phyloP scores from a whole-genome alignment of 1,140 invertebrate species.

The Sinella curviseta region DNA sequence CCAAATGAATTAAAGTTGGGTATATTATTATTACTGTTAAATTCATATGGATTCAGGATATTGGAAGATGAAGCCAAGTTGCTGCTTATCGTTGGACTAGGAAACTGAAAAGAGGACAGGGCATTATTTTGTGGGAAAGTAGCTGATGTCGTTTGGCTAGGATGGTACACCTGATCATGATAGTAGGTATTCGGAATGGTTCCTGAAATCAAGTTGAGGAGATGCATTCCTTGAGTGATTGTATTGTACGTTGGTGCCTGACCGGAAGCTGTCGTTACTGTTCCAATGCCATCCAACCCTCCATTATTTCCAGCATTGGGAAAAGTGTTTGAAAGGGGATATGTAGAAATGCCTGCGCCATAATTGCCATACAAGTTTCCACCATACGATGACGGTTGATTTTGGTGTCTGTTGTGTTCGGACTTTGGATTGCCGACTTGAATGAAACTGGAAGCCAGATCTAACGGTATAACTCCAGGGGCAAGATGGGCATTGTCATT shows the following conservation, averaged over 20 bases:
- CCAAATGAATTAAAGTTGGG: not conserved
- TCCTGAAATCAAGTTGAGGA: conserved; percentile 10
- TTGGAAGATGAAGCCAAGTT: not conserved
- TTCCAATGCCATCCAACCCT: not conserved
- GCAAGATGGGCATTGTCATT: not conserved
- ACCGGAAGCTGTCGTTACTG: not conserved
- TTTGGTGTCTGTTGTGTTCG: not conserved
- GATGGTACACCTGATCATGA: not conserved
- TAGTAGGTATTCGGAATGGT: not conserved
- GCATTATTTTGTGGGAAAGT: not conserved
- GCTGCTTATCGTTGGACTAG: not conserved
- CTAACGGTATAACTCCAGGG: conserved; percentile 38
- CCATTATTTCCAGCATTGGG: not conserved
- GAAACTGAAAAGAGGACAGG: not conserved
- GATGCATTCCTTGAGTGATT: not conserved
- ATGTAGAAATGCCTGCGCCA: not conserved
- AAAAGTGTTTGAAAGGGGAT: not conserved
- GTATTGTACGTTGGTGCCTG: not conserved
- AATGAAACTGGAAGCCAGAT: conserved; percentile 41
- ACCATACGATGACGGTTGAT: not conserved
- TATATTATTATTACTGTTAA: not conserved
- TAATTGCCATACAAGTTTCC: not conserved
- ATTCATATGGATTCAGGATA: not conserved
- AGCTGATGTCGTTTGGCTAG: not conserved
- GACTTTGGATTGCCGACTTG: conserved; percentile 19